phyloP scores from a whole-genome alignment of 2,888 invertebrate genomes.

The Dione juno region DNA sequence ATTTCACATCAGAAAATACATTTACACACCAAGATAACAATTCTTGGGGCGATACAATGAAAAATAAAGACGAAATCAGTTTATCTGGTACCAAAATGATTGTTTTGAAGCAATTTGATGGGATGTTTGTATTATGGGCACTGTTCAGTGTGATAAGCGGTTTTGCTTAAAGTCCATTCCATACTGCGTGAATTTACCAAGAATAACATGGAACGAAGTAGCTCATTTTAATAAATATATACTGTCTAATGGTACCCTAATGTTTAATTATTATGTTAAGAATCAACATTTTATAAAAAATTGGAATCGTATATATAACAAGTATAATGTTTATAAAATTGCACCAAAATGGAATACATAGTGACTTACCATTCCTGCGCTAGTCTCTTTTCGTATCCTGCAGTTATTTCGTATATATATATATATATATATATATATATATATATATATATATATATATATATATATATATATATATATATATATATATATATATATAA shows the following conservation, averaged over 20 bases:
- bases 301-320: too few species aligned
- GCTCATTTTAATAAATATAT: not conserved
- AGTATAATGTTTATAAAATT: too few species aligned
- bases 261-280: too few species aligned
- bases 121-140: conserved; percentile 38
- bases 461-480: too few species aligned
- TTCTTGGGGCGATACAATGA: conserved; percentile 29
- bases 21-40: conserved; percentile 12
- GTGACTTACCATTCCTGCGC: too few species aligned
- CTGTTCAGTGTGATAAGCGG: conserved; percentile 40
- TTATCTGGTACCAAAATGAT: conserved; percentile 36
- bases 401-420: too few species aligned
- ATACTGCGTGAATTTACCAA: conserved; percentile 32
- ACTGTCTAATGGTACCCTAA: not conserved
- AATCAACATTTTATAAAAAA: too few species aligned
- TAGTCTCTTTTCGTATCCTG: too few species aligned
- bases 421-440: too few species aligned
- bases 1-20: conserved; percentile 4
- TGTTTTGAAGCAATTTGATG: conserved; percentile 40
- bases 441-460: too few species aligned
- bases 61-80: conserved; percentile 36
- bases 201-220: not conserved
- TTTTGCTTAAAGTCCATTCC: conserved; percentile 32
- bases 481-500: too few species aligned
- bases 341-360: too few species aligned